phyloP scores from a whole-genome alignment of 1,140 invertebrate genomes.

The Drosophila azteca region DNA sequence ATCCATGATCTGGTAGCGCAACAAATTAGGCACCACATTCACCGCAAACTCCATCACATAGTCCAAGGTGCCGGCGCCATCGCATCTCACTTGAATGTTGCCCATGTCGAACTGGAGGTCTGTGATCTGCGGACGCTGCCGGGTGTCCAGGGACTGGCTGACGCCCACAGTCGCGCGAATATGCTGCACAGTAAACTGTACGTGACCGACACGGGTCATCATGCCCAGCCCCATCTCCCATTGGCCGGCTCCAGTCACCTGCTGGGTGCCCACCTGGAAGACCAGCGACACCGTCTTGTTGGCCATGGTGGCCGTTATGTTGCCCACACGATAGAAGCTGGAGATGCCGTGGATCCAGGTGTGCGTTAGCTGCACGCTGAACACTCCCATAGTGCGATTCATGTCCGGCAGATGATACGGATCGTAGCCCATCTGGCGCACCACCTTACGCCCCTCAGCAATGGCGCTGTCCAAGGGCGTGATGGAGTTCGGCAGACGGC shows the following conservation, averaged over 20 bases:
- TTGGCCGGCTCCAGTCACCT: slow-evolving; percentile 89
- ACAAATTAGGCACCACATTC: slow-evolving; percentile 91
- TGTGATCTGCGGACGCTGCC: slow-evolving; percentile 88
- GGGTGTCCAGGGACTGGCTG: slow-evolving; percentile 90
- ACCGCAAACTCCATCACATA: slow-evolving; percentile 90
- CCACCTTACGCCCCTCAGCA: slow-evolving; percentile 88
- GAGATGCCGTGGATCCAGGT: slow-evolving; percentile 91
- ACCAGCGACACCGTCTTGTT: slow-evolving; percentile 87
- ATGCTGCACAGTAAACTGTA: slow-evolving; percentile 90
- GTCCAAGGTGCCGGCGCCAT: slow-evolving; percentile 92
- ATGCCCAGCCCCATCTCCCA: slow-evolving; percentile 91
- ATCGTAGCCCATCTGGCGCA: slow-evolving; percentile 89
- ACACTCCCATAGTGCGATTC: slow-evolving; percentile 88
- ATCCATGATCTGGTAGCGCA: slow-evolving; percentile 93
- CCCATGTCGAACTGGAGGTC: slow-evolving; percentile 91
- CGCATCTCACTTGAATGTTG: slow-evolving; percentile 90
- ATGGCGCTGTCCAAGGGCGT: slow-evolving; percentile 92
- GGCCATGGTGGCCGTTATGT: slow-evolving; percentile 89
- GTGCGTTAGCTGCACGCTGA: slow-evolving; percentile 87
- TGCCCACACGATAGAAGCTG: slow-evolving; percentile 91
- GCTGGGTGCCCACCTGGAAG: slow-evolving; percentile 91
- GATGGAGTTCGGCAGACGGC: slow-evolving; percentile 93
- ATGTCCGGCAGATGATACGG: slow-evolving; percentile 89
- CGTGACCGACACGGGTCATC: slow-evolving; percentile 88
- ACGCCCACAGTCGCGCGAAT: slow-evolving; percentile 87